Conservation (phyloP, 1,140 invertebrate genomes). For the Atopsyche davidsoni region DNA sequence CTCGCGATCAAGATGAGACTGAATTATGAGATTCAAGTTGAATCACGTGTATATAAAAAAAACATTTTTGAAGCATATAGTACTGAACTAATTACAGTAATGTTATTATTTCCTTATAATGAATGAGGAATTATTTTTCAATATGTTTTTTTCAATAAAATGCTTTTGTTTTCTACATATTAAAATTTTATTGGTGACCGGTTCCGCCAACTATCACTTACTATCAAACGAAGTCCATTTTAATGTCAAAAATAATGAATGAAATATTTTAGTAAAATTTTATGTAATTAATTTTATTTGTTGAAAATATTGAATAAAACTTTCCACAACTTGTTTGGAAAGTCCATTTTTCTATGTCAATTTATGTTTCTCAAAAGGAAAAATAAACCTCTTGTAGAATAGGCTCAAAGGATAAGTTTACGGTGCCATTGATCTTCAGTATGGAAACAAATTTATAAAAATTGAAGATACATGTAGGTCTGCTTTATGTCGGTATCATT, state of each 20-base stretch:
- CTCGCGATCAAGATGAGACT: too few relatives aligned
- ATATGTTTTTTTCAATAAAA: background rate
- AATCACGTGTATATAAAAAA: too few relatives aligned
- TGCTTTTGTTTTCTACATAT: background rate
- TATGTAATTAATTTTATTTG: background rate
- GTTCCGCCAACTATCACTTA: background rate
- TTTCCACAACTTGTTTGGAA: conserved; percentile 12
- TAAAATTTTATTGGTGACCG: background rate
- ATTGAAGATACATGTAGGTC: too few relatives aligned
- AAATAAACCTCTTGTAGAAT: too few relatives aligned
- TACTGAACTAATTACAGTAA: too few relatives aligned
- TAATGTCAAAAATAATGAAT: background rate
- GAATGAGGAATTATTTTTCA: background rate
- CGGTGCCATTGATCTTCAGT: conserved; percentile 20
- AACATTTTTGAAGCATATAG: too few relatives aligned
- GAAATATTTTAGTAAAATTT: background rate
- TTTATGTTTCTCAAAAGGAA: too few relatives aligned
- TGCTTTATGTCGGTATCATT: conserved; percentile 10
- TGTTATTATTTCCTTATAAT: too few relatives aligned
- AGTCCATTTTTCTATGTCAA: too few relatives aligned
- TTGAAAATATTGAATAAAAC: conserved; percentile 10
- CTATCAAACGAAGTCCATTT: background rate
- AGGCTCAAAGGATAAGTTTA: conserved; percentile 21
- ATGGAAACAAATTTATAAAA: conserved; percentile 24
- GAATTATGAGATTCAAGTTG: too few relatives aligned